Evolutionary conservation across 2,797 vertebrate species (phyloP), one percentile per base, ranked within the genome.

Genomic region (Cryptoblepharus egeriae): DNA sequence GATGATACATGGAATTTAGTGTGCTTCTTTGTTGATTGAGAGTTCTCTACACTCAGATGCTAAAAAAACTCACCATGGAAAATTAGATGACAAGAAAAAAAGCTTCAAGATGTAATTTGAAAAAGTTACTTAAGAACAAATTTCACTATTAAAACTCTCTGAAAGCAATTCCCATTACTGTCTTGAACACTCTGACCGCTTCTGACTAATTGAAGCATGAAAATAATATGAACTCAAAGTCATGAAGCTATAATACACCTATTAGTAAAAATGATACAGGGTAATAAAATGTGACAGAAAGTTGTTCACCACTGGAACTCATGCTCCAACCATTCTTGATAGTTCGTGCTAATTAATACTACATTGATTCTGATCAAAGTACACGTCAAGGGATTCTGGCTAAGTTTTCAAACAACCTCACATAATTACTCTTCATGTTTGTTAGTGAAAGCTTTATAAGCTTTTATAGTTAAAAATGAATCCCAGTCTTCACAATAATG

Each of bases 231-330:
- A 93, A 91, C 89, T 83, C 88, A 42, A 89, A 94, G 93, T 92
- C 93, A 91, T 86, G 90, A 88, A 91, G 89, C 88, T 93, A 10
- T 90, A 85, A 86, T 88, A 74, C 87, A 88, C 88, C 85, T 92
- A 92, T 93, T 93, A 93, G 88, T 84, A 91, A 91, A 92, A 92
- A 88, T 85, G 78, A 90, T 79, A 77, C 77, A 74, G 70, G 67
- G 73, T 93, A 94, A 93, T 93, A 94, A 93, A 93, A 92, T 89
- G 87, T 93, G 92, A 93, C 93, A 93, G 92, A 91, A 91, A 86
- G 85, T 92, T 93, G 92, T 91, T 92, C 91, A 86, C 88, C 86
- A 77, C 85, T 89, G 83, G 90, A 92, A 88, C 55, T 84, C 0
- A 0, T 68, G 67, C 65, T 87, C 85, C 61, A 72, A 72, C 72